These are phyloP conservation scores for Glyphotaelius pellucidus DNA, from an alignment of 2,888 invertebrate genomes.

Conservation along the genomic window DNA sequence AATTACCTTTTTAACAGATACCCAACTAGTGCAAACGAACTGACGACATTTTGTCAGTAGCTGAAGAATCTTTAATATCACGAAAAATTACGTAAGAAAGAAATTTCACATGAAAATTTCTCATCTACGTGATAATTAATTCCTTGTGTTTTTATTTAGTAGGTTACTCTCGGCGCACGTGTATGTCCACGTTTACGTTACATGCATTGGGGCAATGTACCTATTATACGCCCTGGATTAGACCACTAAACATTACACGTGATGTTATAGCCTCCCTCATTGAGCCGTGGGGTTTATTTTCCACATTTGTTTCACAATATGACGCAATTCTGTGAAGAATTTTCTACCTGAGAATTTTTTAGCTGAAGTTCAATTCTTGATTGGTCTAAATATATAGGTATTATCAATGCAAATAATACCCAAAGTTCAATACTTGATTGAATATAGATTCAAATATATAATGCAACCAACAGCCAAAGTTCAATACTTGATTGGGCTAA, in stretches of 20 bases:
- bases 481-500: too few species aligned
- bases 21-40: background rate
- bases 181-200: background rate
- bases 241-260: background rate
- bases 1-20: background rate
- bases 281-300: background rate
- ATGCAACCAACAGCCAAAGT: too few species aligned
- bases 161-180: background rate
- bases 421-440: too few species aligned
- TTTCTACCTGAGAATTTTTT: too few species aligned
- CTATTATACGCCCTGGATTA: background rate
- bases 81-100: background rate
- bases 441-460: too few species aligned
- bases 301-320: background rate
- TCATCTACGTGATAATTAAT: background rate
- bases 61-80: background rate
- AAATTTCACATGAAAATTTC: background rate
- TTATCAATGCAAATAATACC: too few species aligned
- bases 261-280: background rate
- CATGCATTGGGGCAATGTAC: background rate
- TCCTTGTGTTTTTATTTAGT: background rate
- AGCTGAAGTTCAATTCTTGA: background rate
- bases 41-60: background rate
- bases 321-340: background rate
- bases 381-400: background rate